Conservation (phyloP, 2,797 vertebrate species). For the Pelochelys cantorii region DNA sequence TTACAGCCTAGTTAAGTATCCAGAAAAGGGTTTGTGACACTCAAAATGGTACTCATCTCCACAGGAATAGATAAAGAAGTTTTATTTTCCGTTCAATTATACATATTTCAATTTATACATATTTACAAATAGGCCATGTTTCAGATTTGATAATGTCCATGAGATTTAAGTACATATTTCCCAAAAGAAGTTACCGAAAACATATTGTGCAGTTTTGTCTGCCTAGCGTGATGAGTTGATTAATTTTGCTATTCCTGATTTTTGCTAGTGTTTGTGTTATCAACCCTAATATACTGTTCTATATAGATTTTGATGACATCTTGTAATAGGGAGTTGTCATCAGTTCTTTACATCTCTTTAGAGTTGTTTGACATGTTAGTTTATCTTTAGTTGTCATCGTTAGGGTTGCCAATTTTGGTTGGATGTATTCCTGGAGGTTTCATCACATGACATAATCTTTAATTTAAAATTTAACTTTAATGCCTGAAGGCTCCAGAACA, state of each 20-base stretch:
- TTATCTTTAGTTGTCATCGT: conserved; percentile 26
- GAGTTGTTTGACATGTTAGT: conserved; percentile 29
- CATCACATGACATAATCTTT: background rate
- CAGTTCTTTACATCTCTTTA: conserved; percentile 12
- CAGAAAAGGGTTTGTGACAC: background rate
- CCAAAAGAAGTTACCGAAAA: background rate
- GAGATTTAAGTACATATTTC: conserved; percentile 1
- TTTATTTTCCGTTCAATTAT: conserved; percentile 10
- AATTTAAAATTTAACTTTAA: background rate
- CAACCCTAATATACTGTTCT: background rate
- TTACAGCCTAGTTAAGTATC: background rate
- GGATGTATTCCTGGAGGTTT: background rate
- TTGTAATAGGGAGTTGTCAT: background rate
- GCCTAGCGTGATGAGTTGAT: background rate
- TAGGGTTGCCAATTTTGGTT: background rate
- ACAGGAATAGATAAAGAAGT: background rate
- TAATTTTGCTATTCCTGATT: background rate
- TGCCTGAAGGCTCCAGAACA: background rate
- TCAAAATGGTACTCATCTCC: background rate
- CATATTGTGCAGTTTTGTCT: conserved; percentile 3
- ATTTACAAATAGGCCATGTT: background rate
- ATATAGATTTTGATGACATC: conserved; percentile 19
- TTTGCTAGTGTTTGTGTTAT: conserved; percentile 15
- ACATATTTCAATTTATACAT: background rate
- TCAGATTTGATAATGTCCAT: background rate